Evolutionary conservation across 2,888 invertebrate genomes (phyloP), one percentile per base, ranked within the genome.

Genomic region (Chesias legatella): DNA sequence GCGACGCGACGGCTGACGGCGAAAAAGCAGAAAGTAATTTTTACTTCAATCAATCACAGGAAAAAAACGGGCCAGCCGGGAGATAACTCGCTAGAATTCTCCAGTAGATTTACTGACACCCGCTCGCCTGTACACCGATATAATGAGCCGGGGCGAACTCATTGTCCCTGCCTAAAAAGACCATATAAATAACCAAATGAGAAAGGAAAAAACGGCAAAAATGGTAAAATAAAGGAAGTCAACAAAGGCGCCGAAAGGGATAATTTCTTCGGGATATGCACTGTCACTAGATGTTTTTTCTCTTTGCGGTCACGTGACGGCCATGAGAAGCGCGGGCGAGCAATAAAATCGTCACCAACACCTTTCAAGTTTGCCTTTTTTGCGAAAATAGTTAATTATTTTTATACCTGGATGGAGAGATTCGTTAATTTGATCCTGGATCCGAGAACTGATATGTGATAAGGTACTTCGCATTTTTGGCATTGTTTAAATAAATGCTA

Each of bases 21-120:
- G 54, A 70, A 80, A 81, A 79, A 79, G 72, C 72, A 72, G 75
- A 79, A 76, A 81, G 79, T 84, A 83, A 84, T 82, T 81, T 78
- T 81, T 78, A 79, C 76, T 80, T 75, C 79, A 76, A 88, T 88
- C 86, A 88, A 88, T 88, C 86, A 88, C 75, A 59, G 61, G 69
- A 73, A 83, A 83, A n/a, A 83, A 84, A 80, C 78, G 73, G 75
- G 54, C 69, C 62, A 73, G 79, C 67, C 71, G 66, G 69, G 73
- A 67, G 80, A 74, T 86, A 88, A 88, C 84, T 88, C 88, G 76
- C 83, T 80, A 85, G 84, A 85, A 88, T 88, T 84, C 88, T 86
- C 63, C 27, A 58, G 57, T 77, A 85, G 88, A 86, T 88, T 88
- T 88, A 88, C 81, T 79, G 69, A 64, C 70, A 60, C 53, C 68